Conservation (phyloP, 2,888 invertebrate species). For the Stenchaetothrips biformis region DNA sequence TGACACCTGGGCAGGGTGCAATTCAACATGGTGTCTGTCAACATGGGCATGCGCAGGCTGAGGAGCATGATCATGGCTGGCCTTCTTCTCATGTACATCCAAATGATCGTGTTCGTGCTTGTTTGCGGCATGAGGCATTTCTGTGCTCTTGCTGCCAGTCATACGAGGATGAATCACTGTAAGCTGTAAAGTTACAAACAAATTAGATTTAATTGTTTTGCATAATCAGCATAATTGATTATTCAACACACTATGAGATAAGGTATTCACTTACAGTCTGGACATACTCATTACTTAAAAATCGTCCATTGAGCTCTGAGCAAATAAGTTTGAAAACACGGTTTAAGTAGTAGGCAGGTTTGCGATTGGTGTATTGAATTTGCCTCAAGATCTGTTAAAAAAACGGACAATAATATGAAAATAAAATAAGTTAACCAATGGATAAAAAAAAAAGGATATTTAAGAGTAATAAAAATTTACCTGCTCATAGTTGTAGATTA, state of each 20-base stretch:
- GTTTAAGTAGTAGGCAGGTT: constrained; percentile 92
- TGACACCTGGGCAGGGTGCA: constrained; percentile 51
- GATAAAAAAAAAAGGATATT: not conserved
- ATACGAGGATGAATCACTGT: constrained; percentile 85
- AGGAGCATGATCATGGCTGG: constrained; percentile 49
- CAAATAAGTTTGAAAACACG: constrained; percentile 94
- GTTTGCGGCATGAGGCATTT: constrained; percentile 8
- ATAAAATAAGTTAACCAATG: not conserved
- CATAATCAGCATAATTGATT: not conserved
- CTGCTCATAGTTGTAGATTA: constrained; percentile 72
- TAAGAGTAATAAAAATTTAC: constrained; percentile 44
- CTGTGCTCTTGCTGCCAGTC: constrained; percentile 39
- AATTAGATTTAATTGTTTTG: constrained; percentile 25
- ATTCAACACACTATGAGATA: constrained; percentile 18
- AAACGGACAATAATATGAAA: constrained; percentile 26
- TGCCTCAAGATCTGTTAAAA: constrained; percentile 57
- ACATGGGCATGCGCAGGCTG: constrained; percentile 58
- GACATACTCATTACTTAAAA: constrained; percentile 92
- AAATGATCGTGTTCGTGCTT: constrained; percentile 22
- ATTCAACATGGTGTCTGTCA: constrained; percentile 59
- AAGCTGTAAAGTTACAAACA: constrained; percentile 49
- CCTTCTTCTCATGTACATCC: constrained; percentile 38
- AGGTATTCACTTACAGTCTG: constrained; percentile 65
- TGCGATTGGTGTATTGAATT: constrained; percentile 90
- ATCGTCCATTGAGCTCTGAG: constrained; percentile 86